Percentiles rank a stretch among this genome's conserved stretches.
Conservation (phyloP, 2,888 invertebrate species). For the Brachyopa scutellaris region DNA sequence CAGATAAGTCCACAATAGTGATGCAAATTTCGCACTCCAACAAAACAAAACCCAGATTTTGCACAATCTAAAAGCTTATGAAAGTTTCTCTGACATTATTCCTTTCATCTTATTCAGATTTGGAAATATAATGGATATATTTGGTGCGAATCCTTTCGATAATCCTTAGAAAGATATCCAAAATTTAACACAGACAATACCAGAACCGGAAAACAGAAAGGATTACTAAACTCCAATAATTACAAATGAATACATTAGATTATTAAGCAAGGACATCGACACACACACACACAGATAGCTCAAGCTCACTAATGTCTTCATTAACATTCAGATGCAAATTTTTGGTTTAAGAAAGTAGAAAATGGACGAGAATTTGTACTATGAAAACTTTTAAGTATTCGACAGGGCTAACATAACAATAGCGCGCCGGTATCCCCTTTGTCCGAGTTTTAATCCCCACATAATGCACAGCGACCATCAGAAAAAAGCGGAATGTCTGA, state of each 20-base stretch:
- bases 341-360: conserved; percentile 42
- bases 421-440: background rate
- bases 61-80: background rate
- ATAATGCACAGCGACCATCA: conserved; percentile 13
- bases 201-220: conserved; percentile 16
- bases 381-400: conserved; percentile 28
- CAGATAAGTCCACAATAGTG: background rate
- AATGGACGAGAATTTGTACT: conserved; percentile 6
- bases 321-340: conserved; percentile 65
- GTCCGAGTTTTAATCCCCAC: conserved; percentile 36
- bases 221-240: conserved; percentile 60
- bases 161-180: conserved; percentile 20
- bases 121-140: conserved; percentile 53
- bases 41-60: background rate
- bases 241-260: conserved; percentile 61
- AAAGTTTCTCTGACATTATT: background rate
- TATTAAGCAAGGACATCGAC: conserved; percentile 38
- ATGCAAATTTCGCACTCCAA: background rate
- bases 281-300: no score
- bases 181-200: conserved; percentile 36
- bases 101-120: conserved; percentile 3
- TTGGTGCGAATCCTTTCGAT: conserved; percentile 8
- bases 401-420: conserved; percentile 28
- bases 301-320: conserved; percentile 39
- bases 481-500: background rate